Conservation (phyloP, 2,888 invertebrate genomes). For the Hemithea aestivaria region DNA sequence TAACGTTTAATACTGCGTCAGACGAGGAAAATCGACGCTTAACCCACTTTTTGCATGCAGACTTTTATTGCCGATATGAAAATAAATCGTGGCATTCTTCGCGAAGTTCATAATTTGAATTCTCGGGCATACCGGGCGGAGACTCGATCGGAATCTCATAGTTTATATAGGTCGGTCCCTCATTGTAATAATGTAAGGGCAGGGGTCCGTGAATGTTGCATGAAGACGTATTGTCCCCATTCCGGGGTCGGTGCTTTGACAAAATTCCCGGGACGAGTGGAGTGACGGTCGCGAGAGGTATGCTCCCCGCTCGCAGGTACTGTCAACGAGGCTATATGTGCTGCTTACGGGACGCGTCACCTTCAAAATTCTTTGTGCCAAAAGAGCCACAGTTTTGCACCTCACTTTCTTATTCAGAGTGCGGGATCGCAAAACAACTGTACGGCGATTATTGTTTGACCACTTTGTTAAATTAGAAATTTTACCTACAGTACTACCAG, state of each 20-base stretch:
- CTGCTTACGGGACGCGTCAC: no score
- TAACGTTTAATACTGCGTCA: constrained; percentile 34
- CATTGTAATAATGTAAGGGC: constrained; percentile 54
- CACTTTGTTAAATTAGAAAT: no score
- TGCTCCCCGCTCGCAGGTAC: constrained; percentile 25
- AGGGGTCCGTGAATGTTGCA: constrained; percentile 58
- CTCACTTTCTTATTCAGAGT: no score
- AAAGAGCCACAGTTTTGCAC: no score
- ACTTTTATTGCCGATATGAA: constrained; percentile 9
- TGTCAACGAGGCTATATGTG: no score
- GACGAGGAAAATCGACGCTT: constrained; percentile 22
- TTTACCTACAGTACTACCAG: no score
- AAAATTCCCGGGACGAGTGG: constrained; percentile 47
- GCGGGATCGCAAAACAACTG: no score
- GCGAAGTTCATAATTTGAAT: constrained; percentile 26
- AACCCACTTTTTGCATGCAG: constrained; percentile 4
- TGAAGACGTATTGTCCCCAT: constrained; percentile 63
- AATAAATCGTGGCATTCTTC: constrained; percentile 21
- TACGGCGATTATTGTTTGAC: no score
- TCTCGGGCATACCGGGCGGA: constrained; percentile 24
- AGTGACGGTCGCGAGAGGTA: constrained; percentile 24
- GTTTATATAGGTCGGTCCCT: constrained; percentile 50
- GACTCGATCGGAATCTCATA: constrained; percentile 47
- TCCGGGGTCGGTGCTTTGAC: constrained; percentile 59
- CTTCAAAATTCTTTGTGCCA: no score